Conservation (phyloP, 1,140 invertebrate species). For the Babylonia areolata region DNA sequence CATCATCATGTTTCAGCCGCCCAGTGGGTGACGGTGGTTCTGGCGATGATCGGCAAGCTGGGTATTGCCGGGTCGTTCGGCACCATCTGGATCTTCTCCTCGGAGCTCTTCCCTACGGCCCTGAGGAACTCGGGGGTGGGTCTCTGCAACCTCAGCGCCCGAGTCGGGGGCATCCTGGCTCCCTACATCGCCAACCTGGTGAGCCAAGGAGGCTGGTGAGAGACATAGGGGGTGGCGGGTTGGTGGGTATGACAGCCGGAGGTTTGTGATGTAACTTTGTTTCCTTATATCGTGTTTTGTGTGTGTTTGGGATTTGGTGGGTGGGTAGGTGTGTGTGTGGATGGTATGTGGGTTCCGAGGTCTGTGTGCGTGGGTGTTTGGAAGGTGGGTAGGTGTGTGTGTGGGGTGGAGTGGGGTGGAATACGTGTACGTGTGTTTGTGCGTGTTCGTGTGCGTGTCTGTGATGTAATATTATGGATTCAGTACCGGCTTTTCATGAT, state of each 20-base stretch:
- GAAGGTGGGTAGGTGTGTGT: too few species aligned
- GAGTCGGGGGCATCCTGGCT: slow-evolving; percentile 36
- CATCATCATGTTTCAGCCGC: slow-evolving; percentile 6
- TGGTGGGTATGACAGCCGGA: neutral
- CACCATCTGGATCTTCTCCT: slow-evolving; percentile 38
- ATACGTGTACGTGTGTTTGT: too few species aligned
- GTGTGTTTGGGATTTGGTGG: neutral
- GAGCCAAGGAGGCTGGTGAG: neutral
- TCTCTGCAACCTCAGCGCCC: slow-evolving; percentile 23
- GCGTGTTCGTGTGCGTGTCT: too few species aligned
- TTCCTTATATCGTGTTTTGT: neutral
- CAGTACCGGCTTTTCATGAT: too few species aligned
- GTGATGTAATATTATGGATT: too few species aligned
- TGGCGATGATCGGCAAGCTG: slow-evolving; percentile 46
- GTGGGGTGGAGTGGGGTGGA: too few species aligned
- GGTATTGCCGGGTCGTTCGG: slow-evolving; percentile 37
- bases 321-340: neutral
- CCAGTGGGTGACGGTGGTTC: slow-evolving; percentile 34
- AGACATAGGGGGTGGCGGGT: too few species aligned
- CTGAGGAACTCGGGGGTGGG: slow-evolving; percentile 38
- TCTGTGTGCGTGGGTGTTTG: neutral
- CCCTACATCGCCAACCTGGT: slow-evolving; percentile 40
- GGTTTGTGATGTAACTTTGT: neutral
- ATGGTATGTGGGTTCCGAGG: neutral
- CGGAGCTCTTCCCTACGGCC: slow-evolving; percentile 42